phyloP scores from a whole-genome alignment of 2,113 vertebrate genomes.

The Channa argus region DNA sequence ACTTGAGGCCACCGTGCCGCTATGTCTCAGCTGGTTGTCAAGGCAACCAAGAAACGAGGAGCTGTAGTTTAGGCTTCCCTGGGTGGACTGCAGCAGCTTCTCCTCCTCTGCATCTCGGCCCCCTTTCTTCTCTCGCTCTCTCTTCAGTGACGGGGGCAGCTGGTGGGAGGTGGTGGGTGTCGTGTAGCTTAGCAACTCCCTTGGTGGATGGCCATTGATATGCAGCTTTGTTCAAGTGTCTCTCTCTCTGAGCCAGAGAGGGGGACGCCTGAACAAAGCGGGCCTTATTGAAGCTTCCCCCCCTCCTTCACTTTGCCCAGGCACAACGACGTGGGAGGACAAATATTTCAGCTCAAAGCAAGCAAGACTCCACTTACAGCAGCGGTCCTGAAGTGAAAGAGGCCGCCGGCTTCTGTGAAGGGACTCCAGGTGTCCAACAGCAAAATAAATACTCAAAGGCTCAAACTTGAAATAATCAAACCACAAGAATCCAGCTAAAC shows the following conservation, averaged over 20 bases:
- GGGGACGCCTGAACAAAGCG: slow-evolving; percentile 75
- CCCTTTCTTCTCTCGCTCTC: slow-evolving; percentile 56
- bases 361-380: slow-evolving; percentile 25
- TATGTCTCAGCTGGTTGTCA: slow-evolving; percentile 43
- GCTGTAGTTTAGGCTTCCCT: slow-evolving; percentile 50
- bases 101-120: slow-evolving; percentile 54
- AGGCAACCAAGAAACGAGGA: slow-evolving; percentile 52
- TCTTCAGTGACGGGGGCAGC: slow-evolving; percentile 52
- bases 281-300: slow-evolving; percentile 73
- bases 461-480: neutral
- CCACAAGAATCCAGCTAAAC: neutral
- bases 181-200: slow-evolving; percentile 86
- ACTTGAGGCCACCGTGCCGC: slow-evolving; percentile 25
- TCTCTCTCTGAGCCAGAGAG: slow-evolving; percentile 49
- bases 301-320: slow-evolving; percentile 62
- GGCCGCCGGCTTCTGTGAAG: neutral
- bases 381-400: slow-evolving; percentile 25
- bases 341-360: slow-evolving; percentile 72
- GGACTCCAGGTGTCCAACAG: slow-evolving; percentile 33
- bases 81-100: slow-evolving; percentile 21
- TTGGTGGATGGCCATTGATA: slow-evolving; percentile 74
- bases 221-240: slow-evolving; percentile 75
- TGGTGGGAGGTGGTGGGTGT: slow-evolving; percentile 74
- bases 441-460: neutral
- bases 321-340: slow-evolving; percentile 74